Evolutionary conservation across 2,888 invertebrate species (phyloP), one percentile per base, ranked within the genome.

Genomic region (Agrilus cyanescens): DNA sequence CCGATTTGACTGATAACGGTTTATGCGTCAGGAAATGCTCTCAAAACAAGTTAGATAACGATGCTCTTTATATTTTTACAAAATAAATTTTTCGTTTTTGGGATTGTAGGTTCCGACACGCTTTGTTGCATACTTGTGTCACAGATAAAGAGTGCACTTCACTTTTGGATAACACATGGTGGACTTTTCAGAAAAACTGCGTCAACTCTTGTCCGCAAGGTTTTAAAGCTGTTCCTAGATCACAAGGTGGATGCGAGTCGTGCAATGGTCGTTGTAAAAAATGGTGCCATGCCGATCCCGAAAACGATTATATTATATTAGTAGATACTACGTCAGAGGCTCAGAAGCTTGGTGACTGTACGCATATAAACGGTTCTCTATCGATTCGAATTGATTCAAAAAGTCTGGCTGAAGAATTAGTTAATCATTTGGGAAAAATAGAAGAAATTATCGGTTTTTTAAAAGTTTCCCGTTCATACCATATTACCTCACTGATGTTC

Each of bases 351-450:
- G 75, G 74, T 37, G 83, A 79, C 10, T 95, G 94, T 58, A 85
- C 86, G 2, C 75, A 80, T 44, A 76, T 96, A 15, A 76, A 80
- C 31, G 88, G 89, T 0, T 78, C 79, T 7, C 65, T 96, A 20
- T 76, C 74, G 42, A 83, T 91, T 43, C 71, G 75, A 49, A 70
- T 81, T 30, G 40, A 47, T 32, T 35, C 43, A 7, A 46, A 49
- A 25, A 45, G 46, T 29, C 45, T 47, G 10, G 49, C 44, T 49
- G 65, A 72, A 29, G 80, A 80, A 53, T 59, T 94, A 41, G 75
- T 76, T 52, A 67, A 72, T 18, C 78, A 77, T 54, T 69, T 94
- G 15, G 74, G 76, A 13, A 68, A 69, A 45, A 76, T 94, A 29
- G 74, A 79, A 57, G 83, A 82, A 61, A 83, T 94, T 38, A 68